phyloP scores from a whole-genome alignment of 2,888 invertebrate genomes.

The Cylindroiulus punctatus region DNA sequence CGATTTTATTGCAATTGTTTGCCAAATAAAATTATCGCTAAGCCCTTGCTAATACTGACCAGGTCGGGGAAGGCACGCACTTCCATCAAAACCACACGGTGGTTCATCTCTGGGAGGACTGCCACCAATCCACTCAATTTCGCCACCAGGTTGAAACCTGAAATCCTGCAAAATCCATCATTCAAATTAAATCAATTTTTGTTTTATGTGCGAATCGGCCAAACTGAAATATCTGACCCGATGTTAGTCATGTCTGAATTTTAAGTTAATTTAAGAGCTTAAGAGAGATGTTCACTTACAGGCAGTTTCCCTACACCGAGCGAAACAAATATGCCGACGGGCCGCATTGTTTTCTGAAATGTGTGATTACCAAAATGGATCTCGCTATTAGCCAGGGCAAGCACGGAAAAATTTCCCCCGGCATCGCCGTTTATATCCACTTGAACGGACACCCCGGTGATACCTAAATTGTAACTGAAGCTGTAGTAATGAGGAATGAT shows the following conservation, averaged over 20 bases:
- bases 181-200: background rate
- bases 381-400: slow-evolving; percentile 71
- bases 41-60: background rate
- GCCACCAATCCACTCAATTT: slow-evolving; percentile 82
- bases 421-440: slow-evolving; percentile 90
- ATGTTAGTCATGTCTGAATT: no score
- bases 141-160: slow-evolving; percentile 57
- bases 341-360: slow-evolving; percentile 28
- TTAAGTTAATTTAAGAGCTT: no score
- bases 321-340: slow-evolving; percentile 57
- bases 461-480: slow-evolving; percentile 72
- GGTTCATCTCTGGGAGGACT: slow-evolving; percentile 81
- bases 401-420: slow-evolving; percentile 89
- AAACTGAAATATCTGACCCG: no score
- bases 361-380: background rate
- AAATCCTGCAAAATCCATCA: slow-evolving; percentile 56
- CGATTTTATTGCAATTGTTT: no score
- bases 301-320: slow-evolving; percentile 82
- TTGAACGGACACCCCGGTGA: slow-evolving; percentile 91
- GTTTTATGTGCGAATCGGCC: no score
- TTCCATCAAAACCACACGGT: slow-evolving; percentile 82
- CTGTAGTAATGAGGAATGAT: background rate
- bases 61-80: slow-evolving; percentile 71
- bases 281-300: slow-evolving; percentile 70
- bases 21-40: background rate